Evolutionary conservation across 2,113 vertebrate species (phyloP).

Genomic region (Chunga burmeisteri): DNA sequence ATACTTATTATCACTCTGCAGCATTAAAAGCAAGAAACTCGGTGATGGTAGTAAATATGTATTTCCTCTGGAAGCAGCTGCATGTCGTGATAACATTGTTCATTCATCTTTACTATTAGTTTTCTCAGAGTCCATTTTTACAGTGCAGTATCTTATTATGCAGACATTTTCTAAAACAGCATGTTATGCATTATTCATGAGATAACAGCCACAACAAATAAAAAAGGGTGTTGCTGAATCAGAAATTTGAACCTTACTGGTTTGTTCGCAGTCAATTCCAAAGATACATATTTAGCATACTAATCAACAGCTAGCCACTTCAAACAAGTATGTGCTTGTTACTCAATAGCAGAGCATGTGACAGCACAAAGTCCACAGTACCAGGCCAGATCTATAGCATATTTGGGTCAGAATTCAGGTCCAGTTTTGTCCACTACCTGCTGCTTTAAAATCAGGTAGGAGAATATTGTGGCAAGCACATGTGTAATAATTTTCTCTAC

Average conservation of each 20-base stretch:
- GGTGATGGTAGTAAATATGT: accelerated
- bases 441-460: not conserved
- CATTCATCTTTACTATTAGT: not conserved
- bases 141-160: not conserved
- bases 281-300: not conserved
- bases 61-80: not conserved
- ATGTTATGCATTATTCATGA: not conserved
- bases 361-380: not conserved
- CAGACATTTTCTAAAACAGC: not conserved
- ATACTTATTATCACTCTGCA: not conserved
- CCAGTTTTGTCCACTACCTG: not conserved
- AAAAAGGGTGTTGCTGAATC: not conserved
- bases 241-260: not conserved
- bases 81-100: not conserved
- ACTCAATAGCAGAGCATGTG: not conserved
- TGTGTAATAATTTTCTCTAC: not conserved
- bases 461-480: not conserved
- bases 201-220: not conserved
- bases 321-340: not conserved
- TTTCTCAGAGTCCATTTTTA: not conserved
- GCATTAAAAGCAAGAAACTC: not conserved
- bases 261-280: not conserved
- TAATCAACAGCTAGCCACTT: not conserved
- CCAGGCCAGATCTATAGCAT: accelerated
- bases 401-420: not conserved